Percentiles rank a stretch among this genome's conserved stretches.
Conservation (phyloP, 2,888 invertebrate genomes). For the Macrosoma leucophasiata region DNA sequence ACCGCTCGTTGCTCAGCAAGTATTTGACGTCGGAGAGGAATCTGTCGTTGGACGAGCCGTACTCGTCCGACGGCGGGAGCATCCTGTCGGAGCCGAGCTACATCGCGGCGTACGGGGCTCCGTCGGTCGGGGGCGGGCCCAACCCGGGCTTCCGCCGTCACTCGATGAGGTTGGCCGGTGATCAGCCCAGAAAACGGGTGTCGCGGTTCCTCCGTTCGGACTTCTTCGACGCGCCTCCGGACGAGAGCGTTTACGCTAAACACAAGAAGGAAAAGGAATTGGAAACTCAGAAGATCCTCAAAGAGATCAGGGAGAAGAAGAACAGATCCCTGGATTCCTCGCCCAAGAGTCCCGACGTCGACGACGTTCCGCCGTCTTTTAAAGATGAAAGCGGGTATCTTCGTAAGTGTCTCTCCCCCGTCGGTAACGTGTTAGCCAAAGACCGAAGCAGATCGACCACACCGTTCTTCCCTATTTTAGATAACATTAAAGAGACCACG, state of each 20-base stretch:
- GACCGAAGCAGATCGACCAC: slow-evolving; percentile 67
- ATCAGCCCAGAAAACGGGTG: slow-evolving; percentile 76
- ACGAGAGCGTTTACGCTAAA: slow-evolving; percentile 79
- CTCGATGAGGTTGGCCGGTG: slow-evolving; percentile 43
- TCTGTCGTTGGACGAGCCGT: slow-evolving; percentile 47
- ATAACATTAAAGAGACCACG: slow-evolving; percentile 64
- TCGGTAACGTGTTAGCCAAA: slow-evolving; percentile 42
- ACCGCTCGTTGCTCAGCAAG: slow-evolving; percentile 74
- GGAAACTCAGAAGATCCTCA: slow-evolving; percentile 80
- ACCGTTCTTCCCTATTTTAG: slow-evolving; percentile 68
- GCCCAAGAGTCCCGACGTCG: slow-evolving; percentile 40
- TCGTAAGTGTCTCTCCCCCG: slow-evolving; percentile 57
- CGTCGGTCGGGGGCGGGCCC: slow-evolving; percentile 25
- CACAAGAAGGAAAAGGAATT: slow-evolving; percentile 80
- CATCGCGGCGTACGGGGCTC: slow-evolving; percentile 53
- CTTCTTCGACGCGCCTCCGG: slow-evolving; percentile 82
- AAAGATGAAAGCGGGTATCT: slow-evolving; percentile 38
- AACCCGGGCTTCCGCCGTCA: slow-evolving; percentile 39
- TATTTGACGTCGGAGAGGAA: slow-evolving; percentile 67
- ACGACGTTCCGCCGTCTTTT: slow-evolving; percentile 33
- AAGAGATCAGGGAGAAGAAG: slow-evolving; percentile 80
- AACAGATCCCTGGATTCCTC: slow-evolving; percentile 52
- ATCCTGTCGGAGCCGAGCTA: slow-evolving; percentile 52
- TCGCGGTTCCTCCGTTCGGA: slow-evolving; percentile 86
- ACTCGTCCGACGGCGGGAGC: slow-evolving; percentile 46